Conservation (phyloP, 2,888 invertebrate species). For the Acanthopleura granulata region DNA sequence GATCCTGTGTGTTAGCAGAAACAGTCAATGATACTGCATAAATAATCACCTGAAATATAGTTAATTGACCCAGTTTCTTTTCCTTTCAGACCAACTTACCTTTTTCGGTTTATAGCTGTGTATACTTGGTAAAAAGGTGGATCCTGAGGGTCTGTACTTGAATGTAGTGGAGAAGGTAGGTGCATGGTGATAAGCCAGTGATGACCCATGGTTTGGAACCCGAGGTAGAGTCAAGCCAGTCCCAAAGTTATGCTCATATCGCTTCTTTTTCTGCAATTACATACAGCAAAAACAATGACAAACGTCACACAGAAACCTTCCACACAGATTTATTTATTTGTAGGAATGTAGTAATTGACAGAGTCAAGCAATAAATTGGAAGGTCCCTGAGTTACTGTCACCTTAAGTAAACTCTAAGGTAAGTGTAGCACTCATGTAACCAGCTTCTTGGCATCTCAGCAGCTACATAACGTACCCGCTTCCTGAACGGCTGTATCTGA, state of each 20-base stretch:
- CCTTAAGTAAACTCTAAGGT: too few species aligned
- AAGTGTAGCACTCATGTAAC: too few species aligned
- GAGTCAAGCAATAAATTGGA: too few species aligned
- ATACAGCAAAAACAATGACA: too few species aligned
- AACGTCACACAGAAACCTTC: neutral
- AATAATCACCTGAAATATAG: too few species aligned
- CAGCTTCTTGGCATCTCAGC: too few species aligned
- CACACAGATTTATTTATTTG: neutral
- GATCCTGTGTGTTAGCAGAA: too few species aligned
- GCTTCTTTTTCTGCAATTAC: neutral
- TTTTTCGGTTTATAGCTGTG: conserved; percentile 3
- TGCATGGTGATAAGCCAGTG: neutral
- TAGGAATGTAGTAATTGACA: too few species aligned
- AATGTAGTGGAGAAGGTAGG: neutral
- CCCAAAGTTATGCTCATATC: conserved; percentile 1
- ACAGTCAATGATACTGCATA: too few species aligned
- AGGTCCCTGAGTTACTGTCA: too few species aligned
- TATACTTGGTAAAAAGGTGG: neutral
- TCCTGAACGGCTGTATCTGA: conserved; percentile 49
- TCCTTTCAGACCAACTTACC: neutral
- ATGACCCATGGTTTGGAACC: neutral
- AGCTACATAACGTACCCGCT: neutral
- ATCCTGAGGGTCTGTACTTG: neutral
- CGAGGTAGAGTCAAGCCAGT: conserved; percentile 10
- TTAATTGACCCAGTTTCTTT: too few species aligned